A percentile compares a stretch with the other conserved stretches of the same genome.
Evolutionary conservation across 92 coral and sea anemone species (phyloP).

Genomic region (Paramuricea clavata): DNA sequence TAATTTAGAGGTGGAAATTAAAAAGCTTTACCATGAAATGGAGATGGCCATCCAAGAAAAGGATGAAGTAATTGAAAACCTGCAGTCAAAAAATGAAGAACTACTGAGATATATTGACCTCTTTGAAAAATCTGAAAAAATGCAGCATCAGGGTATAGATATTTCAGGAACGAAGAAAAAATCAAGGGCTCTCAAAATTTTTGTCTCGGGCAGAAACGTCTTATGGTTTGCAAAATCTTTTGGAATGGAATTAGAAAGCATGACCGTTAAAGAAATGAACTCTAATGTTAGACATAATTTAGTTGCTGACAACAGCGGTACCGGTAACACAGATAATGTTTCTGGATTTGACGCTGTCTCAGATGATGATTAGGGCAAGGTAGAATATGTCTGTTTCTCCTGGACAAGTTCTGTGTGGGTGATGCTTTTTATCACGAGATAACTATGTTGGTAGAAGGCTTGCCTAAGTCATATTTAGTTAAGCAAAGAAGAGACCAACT

Average conservation of each 20-base stretch:
- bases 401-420: too few species aligned
- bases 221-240: constrained; percentile 79
- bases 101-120: constrained; percentile 36
- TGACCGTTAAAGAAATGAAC: constrained; percentile 67
- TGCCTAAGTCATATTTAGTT: too few species aligned
- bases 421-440: too few species aligned
- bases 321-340: constrained; percentile 15
- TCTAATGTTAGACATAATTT: constrained; percentile 51
- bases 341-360: too few species aligned
- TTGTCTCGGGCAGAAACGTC: constrained; percentile 69
- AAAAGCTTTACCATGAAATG: constrained; percentile 68
- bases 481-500: too few species aligned
- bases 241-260: constrained; percentile 72
- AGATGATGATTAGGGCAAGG: too few species aligned
- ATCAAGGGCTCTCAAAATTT: constrained; percentile 73
- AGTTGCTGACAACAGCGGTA: too few species aligned
- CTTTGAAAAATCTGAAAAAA: constrained; percentile 46
- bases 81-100: constrained; percentile 64
- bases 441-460: too few species aligned
- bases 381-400: too few species aligned
- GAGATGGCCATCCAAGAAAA: constrained; percentile 49
- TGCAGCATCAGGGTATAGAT: too few species aligned
- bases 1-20: constrained; percentile 59
- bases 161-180: constrained; percentile 63
- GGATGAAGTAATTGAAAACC: constrained; percentile 51